Conservation (phyloP, 2,888 invertebrate genomes). For the Acronicta psi region DNA sequence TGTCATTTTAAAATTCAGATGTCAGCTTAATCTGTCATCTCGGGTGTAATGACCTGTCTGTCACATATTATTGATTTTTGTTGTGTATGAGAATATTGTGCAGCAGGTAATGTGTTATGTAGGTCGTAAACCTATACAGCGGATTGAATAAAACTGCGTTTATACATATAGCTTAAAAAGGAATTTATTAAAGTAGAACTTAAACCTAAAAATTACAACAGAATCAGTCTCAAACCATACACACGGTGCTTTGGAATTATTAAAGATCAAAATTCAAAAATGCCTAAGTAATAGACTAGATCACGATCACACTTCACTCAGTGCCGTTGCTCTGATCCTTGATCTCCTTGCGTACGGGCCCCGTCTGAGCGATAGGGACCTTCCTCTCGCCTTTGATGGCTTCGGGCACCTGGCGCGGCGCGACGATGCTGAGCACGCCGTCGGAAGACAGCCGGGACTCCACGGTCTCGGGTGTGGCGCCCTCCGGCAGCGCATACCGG, state of each 20-base stretch:
- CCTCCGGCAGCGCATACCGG: constrained; percentile 92
- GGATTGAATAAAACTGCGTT: constrained; percentile 1
- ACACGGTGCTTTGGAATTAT: constrained; percentile 41
- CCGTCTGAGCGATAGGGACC: constrained; percentile 71
- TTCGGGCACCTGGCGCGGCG: constrained; percentile 80
- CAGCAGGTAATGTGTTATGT: too few relatives aligned
- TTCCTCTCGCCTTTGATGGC: constrained; percentile 64
- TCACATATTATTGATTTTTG: too few relatives aligned
- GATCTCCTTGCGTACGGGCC: constrained; percentile 72
- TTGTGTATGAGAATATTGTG: too few relatives aligned
- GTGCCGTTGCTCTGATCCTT: constrained; percentile 59
- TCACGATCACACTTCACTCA: constrained; percentile 5
- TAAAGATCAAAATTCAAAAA: constrained; percentile 7
- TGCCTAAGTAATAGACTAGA: constrained; percentile 3
- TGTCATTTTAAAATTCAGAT: too few relatives aligned
- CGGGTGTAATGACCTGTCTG: too few relatives aligned
- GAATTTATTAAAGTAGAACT: constrained; percentile 27
- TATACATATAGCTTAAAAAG: constrained; percentile 4
- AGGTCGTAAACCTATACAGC: too few relatives aligned
- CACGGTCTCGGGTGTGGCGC: constrained; percentile 90
- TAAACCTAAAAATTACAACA: constrained; percentile 33
- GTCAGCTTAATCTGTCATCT: too few relatives aligned
- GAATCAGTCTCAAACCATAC: constrained; percentile 63
- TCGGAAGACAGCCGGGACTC: constrained; percentile 92
- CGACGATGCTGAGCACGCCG: constrained; percentile 91